phyloP scores from a whole-genome alignment of 2,113 vertebrate species.

The Prolemur simus region DNA sequence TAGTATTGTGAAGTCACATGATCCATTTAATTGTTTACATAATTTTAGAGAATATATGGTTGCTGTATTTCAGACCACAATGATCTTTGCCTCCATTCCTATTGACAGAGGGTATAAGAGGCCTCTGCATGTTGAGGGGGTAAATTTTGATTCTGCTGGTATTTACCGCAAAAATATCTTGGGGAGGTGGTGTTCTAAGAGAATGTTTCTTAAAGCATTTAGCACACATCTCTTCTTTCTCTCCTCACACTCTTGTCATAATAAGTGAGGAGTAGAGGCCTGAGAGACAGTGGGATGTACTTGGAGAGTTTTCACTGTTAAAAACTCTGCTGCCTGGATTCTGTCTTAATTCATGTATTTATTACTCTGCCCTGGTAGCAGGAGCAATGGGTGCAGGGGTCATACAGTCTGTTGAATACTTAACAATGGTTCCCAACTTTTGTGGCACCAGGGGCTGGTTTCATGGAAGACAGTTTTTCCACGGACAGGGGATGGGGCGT shows the following conservation, averaged over 20 bases:
- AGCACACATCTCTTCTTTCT: neutral
- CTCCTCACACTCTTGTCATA: neutral
- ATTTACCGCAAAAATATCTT: neutral
- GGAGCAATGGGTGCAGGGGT: neutral
- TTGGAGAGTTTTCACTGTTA: neutral
- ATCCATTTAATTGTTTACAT: neutral
- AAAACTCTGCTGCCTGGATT: neutral
- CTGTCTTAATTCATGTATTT: neutral
- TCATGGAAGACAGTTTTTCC: too few species aligned
- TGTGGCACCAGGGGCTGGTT: too few species aligned
- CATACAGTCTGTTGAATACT: neutral
- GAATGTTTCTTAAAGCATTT: neutral
- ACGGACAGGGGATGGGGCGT: too few species aligned
- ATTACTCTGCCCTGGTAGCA: neutral
- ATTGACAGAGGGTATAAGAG: neutral
- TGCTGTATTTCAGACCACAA: neutral
- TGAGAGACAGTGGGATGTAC: neutral
- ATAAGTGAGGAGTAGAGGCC: neutral
- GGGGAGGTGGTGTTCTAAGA: neutral
- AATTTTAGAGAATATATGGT: neutral
- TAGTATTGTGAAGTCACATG: neutral
- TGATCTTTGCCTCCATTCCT: neutral
- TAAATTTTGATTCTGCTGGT: neutral
- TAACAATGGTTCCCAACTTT: too few species aligned
- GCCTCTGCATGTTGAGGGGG: neutral